These are phyloP conservation scores for Planiliza haematocheilus DNA, from an alignment of 2,113 vertebrate species.

Conservation along the genomic window DNA sequence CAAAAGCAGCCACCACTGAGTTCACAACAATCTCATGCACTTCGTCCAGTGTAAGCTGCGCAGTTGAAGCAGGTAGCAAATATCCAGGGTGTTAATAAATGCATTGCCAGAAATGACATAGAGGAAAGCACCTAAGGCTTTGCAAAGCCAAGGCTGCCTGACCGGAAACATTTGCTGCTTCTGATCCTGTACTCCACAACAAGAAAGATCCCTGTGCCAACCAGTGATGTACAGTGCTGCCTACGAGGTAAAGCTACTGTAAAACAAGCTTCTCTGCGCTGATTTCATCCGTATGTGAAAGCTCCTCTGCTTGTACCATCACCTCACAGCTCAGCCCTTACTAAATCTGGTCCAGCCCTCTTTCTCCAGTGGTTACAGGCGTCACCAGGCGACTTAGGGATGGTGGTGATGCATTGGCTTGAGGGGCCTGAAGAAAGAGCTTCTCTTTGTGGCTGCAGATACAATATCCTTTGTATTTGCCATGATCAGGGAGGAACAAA, in stretches of 20 bases:
- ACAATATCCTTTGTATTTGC: conserved; percentile 80
- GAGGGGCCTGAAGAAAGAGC: conserved; percentile 65
- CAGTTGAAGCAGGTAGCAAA: conserved; percentile 73
- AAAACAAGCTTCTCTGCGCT: conserved; percentile 60
- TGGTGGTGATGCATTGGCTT: conserved; percentile 55
- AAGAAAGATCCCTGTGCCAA: conserved; percentile 66
- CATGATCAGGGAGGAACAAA: conserved; percentile 70
- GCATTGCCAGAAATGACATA: conserved; percentile 77
- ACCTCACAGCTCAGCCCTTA: conserved; percentile 57
- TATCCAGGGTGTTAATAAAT: conserved; percentile 79
- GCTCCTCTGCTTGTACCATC: conserved; percentile 58
- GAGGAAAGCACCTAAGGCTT: conserved; percentile 85
- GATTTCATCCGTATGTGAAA: conserved; percentile 66
- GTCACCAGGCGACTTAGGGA: conserved; percentile 72
- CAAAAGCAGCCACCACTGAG: conserved; percentile 61
- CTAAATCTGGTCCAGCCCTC: conserved; percentile 71
- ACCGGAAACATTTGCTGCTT: conserved; percentile 85
- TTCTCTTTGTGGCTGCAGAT: conserved; percentile 74
- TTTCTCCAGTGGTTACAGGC: conserved; percentile 62
- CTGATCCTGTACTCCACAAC: conserved; percentile 72
- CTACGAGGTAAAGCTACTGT: conserved; percentile 54
- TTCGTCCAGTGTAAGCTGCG: conserved; percentile 64
- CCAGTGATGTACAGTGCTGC: conserved; percentile 49
- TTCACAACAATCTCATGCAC: conserved; percentile 53
- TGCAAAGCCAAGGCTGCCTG: conserved; percentile 87